Evolutionary conservation across 2,113 vertebrate species (phyloP), one percentile per base, ranked within the genome.

Genomic region (Nycticorax nycticorax): DNA sequence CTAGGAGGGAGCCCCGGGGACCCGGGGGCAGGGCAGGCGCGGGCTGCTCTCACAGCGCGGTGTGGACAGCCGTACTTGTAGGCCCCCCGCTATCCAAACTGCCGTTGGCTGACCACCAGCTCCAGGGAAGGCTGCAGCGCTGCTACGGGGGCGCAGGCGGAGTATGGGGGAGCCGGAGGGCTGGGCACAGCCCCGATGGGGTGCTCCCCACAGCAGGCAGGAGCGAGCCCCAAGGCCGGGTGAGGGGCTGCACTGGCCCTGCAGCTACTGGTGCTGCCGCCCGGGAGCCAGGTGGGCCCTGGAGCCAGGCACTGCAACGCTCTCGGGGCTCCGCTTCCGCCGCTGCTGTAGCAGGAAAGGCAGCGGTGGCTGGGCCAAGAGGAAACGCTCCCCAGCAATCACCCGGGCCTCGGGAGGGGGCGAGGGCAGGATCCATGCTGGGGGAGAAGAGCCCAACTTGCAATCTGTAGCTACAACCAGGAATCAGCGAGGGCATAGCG

Each of bases 341-440:
- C 9, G 0, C 28, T 4, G 21, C 60, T 48, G 83, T 0, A 7
- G 67, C 92, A 76, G 86, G 67, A 95, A 93, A 85, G 63, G 68
- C 80, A 52, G 47, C 10, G 2, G 15, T 2, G 28, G 59, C 0
- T n/a, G 76, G 28, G 80, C 85, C 76, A 35, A 57, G 50, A 69
- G 87, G 91, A 92, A 86, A 91, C 1, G 3, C 48, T 64, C 41
- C 64, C 35, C 39, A 47, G 86, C n/a, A 47, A 52, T 56, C 83
- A 26, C 45, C 24, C 18, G 74, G 18, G 48, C 15, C 74, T 16
- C 37, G 3, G 43, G 21, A 78, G 30, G 11, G 23, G 33, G 2
- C 0, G 0, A 67, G 60, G n/a, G 68, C 3, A 2, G 24, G 57
- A 37, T 73, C 33, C 4, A 1, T 1, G 2, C 12, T 0, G 1